Conservation (phyloP, 2,888 invertebrate species). For the Carabus problematicus region DNA sequence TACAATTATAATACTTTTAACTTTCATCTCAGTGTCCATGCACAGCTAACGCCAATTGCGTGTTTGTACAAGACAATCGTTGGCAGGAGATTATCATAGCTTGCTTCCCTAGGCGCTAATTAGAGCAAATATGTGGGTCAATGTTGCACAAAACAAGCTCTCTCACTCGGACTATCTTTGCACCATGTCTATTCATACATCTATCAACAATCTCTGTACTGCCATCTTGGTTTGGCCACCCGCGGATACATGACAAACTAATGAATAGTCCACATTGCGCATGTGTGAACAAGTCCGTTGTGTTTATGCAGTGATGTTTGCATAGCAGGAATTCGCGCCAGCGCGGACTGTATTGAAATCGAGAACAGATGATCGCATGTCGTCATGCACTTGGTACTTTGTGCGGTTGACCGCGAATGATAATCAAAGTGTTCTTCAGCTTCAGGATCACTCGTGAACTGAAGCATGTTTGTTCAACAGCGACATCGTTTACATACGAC, state of each 20-base stretch:
- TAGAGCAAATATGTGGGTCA: slow-evolving; percentile 36
- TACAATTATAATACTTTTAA: too few relatives aligned
- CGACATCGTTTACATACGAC: too few relatives aligned
- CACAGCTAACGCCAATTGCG: too few relatives aligned
- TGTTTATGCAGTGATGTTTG: slow-evolving; percentile 26
- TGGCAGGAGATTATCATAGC: too few relatives aligned
- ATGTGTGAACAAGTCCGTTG: neutral
- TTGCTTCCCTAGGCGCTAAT: slow-evolving; percentile 21
- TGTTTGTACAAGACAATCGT: too few relatives aligned
- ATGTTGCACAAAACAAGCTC: neutral
- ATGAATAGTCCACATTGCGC: too few relatives aligned
- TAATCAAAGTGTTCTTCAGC: slow-evolving; percentile 11
- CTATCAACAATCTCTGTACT: too few relatives aligned
- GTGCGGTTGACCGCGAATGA: slow-evolving; percentile 20
- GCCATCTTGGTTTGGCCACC: too few relatives aligned
- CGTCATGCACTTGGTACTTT: slow-evolving; percentile 4
- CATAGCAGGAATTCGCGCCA: slow-evolving; percentile 3
- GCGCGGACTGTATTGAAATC: slow-evolving; percentile 17
- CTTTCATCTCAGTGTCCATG: too few relatives aligned
- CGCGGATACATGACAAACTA: too few relatives aligned
- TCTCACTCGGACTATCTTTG: slow-evolving; percentile 17
- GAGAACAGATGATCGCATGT: slow-evolving; percentile 26
- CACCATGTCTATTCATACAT: neutral
- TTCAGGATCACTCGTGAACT: too few relatives aligned
- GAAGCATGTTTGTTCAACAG: too few relatives aligned